phyloP scores from a whole-genome alignment of 2,888 invertebrate species.

The Idaea straminata region DNA sequence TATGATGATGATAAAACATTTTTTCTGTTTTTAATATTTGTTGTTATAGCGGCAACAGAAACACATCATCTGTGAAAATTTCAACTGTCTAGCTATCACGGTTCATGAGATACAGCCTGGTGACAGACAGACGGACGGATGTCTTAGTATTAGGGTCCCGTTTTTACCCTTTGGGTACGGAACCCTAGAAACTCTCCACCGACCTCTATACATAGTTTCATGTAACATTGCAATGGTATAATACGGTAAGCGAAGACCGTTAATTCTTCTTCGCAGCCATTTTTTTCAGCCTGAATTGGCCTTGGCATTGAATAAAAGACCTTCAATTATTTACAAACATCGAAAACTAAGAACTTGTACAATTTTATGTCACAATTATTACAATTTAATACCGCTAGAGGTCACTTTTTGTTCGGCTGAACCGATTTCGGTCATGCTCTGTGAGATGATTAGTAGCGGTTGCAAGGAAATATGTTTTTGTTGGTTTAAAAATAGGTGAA shows the following conservation, averaged over 20 bases:
- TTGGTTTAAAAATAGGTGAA: background rate
- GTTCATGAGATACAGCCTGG: too few species aligned
- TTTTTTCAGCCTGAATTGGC: constrained; percentile 4
- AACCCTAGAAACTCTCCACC: too few species aligned
- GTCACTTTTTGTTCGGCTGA: constrained; percentile 3
- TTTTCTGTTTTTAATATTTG: too few species aligned
- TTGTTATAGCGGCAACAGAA: too few species aligned
- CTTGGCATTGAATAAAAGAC: constrained; percentile 21
- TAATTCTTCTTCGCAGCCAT: background rate
- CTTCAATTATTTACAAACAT: constrained; percentile 39
- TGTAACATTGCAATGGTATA: background rate
- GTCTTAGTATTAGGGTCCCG: too few species aligned
- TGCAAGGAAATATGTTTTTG: constrained; percentile 2
- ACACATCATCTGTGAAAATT: too few species aligned
- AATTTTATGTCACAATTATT: constrained; percentile 12
- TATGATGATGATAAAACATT: too few species aligned
- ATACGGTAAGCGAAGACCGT: background rate
- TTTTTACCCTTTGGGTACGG: too few species aligned
- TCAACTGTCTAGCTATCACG: too few species aligned
- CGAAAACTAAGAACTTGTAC: constrained; percentile 40
- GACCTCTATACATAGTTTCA: too few species aligned
- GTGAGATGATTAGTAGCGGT: constrained; percentile 9
- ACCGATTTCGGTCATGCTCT: constrained; percentile 15
- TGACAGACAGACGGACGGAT: too few species aligned
- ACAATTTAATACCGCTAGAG: background rate